A percentile compares a stretch with the other conserved stretches of the same genome.
Conservation (phyloP, 2,888 invertebrate species). For the Agriopis aurantiaria region DNA sequence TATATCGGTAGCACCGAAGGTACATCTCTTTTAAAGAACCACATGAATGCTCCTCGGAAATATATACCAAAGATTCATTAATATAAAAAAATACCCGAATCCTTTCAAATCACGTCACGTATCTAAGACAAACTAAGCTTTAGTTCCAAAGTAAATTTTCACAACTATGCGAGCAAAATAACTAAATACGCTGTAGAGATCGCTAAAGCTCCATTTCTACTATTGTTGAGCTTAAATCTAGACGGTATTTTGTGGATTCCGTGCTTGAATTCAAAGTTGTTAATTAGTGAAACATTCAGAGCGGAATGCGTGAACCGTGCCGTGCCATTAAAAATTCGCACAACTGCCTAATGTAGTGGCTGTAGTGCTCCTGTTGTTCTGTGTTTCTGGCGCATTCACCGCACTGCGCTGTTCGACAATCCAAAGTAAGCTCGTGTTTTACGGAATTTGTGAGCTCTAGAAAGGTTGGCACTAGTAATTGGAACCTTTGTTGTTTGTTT, state of each 20-base stretch:
- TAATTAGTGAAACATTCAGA: slow-evolving; percentile 42
- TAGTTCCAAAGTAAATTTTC: slow-evolving; percentile 1
- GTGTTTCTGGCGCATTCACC: slow-evolving; percentile 52
- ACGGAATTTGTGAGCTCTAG: background rate
- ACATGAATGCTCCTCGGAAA: no score
- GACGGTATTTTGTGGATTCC: slow-evolving; percentile 25
- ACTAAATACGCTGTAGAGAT: slow-evolving; percentile 6
- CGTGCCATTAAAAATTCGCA: slow-evolving; percentile 39
- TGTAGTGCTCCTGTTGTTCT: slow-evolving; percentile 35
- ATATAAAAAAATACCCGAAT: no score
- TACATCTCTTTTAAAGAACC: no score
- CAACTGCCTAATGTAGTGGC: slow-evolving; percentile 44
- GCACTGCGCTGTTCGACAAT: slow-evolving; percentile 65
- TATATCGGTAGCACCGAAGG: no score
- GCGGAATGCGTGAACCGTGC: slow-evolving; percentile 37
- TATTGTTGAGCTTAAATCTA: slow-evolving; percentile 23
- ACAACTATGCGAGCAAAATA: background rate
- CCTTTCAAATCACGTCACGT: no score
- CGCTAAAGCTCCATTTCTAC: background rate
- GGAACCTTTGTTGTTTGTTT: no score
- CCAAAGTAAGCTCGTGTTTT: slow-evolving; percentile 7
- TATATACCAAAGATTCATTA: no score
- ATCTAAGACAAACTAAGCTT: background rate
- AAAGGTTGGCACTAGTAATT: background rate
- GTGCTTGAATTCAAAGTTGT: slow-evolving; percentile 27